Conservation (phyloP, 2,888 invertebrate genomes). For the Mythimna lalbum region DNA sequence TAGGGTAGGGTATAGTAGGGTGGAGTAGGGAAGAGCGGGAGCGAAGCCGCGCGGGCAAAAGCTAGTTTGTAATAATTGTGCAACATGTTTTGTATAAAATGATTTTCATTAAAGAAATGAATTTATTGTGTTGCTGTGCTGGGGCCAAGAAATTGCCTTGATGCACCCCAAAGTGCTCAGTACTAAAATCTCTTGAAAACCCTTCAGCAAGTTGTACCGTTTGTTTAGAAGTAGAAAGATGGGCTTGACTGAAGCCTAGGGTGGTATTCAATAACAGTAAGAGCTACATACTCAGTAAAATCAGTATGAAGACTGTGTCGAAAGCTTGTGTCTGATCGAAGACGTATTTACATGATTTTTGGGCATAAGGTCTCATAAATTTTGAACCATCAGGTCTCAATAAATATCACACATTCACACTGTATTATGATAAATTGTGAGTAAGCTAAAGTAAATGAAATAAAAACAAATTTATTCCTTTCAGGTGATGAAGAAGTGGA, state of each 20-base stretch:
- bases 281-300: neutral
- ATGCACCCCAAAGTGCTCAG: neutral
- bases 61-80: too few relatives aligned
- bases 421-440: neutral
- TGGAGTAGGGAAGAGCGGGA: too few relatives aligned
- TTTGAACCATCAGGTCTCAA: too few relatives aligned
- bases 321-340: conserved; percentile 4
- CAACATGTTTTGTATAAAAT: too few relatives aligned
- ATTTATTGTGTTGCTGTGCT: too few relatives aligned
- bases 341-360: neutral
- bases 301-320: neutral
- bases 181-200: neutral
- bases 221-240: neutral
- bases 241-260: neutral
- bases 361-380: too few relatives aligned
- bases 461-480: conserved; percentile 1
- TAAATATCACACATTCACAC: too few relatives aligned
- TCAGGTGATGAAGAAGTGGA: conserved; percentile 34
- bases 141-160: conserved; percentile 8
- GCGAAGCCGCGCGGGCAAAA: too few relatives aligned
- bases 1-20: too few relatives aligned
- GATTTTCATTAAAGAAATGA: too few relatives aligned
- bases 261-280: neutral
- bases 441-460: neutral
- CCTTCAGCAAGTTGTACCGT: neutral